Evolutionary conservation across 1,140 invertebrate genomes (phyloP), one percentile per base, ranked within the genome.

Genomic region (Penaeus vannamei): DNA sequence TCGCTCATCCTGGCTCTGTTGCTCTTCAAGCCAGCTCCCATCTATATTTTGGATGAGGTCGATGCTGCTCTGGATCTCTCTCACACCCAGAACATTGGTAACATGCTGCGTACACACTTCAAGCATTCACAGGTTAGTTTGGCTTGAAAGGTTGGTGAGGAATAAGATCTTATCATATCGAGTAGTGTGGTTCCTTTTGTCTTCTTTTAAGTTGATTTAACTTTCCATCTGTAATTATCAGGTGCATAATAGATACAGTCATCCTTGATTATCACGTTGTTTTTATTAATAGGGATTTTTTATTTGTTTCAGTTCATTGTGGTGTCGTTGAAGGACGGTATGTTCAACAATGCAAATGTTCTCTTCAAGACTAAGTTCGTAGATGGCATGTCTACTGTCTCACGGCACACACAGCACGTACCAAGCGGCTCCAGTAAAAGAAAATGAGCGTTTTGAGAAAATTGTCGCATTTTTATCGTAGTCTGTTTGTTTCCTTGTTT

Each of bases 261-360:
- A 17, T 46, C 1, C 7, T 79, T 29, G 32, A 26, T n/a, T 79
- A 36, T 79, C 32, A 66, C 32, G 26, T 85, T 53, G 90, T 69
- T 81, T 90, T 83, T 91, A 20, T 62, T 36, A 79, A 59, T 42
- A 4, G 8, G 36, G 36, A 42, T 84, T 14, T 64, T 82, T 87
- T 62, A 89, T 90, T 87, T 91, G 82, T 91, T 95, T 77, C 95
- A 99, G 96, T 99, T 99, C 93, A 98, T 99, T 91, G 96, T 99
- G 88, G 99, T 99, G 0, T 99, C 99, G 0, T 94, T 99, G 22
- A 99, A 99, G 93, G 98, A 99, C 93, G 99, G 99, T 46, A 99
- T 99, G 97, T 99, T 99, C 93, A 98, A 98, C 93, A 99, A 99
- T 94, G 99, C 99, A 0, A 99, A 99, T 94, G 98, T 99, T 46